Percentiles rank a stretch among this genome's conserved stretches.
Evolutionary conservation across 2,797 vertebrate genomes (phyloP).

Genomic region (Neostethus bicornis): DNA sequence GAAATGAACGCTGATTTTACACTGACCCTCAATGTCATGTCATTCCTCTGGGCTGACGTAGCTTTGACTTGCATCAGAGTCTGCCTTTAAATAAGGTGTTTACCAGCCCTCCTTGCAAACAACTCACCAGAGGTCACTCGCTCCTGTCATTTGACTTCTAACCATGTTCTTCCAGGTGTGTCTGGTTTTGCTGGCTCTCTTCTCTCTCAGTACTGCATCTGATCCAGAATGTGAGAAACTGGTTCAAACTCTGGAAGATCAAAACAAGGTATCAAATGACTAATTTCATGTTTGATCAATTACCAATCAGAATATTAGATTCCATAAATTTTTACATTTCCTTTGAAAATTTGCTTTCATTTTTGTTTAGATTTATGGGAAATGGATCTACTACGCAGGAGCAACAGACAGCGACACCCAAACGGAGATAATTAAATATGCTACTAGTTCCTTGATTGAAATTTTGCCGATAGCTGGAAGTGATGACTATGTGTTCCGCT

Average conservation of each 20-base stretch:
- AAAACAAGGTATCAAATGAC: constrained; percentile 40
- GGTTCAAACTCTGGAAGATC: constrained; percentile 33
- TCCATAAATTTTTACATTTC: too few species aligned
- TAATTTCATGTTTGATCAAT: not conserved
- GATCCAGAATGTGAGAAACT: constrained; percentile 45
- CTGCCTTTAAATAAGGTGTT: too few species aligned
- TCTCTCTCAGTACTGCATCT: constrained; percentile 33
- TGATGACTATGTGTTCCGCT: constrained; percentile 1
- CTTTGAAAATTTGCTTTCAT: too few species aligned
- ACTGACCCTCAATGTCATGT: too few species aligned
- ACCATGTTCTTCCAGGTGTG: constrained; percentile 43
- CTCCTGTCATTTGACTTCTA: constrained; percentile 13
- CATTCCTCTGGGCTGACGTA: too few species aligned
- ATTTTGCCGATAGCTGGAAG: constrained; percentile 3
- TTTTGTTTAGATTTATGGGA: constrained; percentile 44
- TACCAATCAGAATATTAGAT: too few species aligned
- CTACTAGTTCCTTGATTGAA: constrained; percentile 39
- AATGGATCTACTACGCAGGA: constrained; percentile 46
- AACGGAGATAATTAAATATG: not conserved
- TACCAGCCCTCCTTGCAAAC: too few species aligned
- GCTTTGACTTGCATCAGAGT: too few species aligned
- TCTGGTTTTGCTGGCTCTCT: constrained; percentile 45
- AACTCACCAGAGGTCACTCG: constrained; percentile 6
- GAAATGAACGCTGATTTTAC: too few species aligned
- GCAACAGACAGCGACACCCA: constrained; percentile 11